phyloP scores from a whole-genome alignment of 1,140 invertebrate genomes.

The Drosophila pseudoobscura region DNA sequence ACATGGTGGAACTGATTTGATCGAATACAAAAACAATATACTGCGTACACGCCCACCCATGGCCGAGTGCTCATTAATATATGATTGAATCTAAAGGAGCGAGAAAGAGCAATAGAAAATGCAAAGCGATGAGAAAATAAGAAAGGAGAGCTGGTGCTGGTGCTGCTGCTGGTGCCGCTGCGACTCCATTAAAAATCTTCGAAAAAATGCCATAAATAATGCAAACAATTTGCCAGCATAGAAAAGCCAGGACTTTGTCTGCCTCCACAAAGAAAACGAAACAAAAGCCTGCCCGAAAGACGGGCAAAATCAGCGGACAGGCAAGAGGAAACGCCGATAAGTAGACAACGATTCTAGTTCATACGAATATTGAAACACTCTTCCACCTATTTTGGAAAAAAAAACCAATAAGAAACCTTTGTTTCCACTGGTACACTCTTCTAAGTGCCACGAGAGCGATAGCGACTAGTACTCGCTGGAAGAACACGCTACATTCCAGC shows the following conservation, averaged over 20 bases:
- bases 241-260: conserved; percentile 51
- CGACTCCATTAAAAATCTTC: conserved; percentile 78
- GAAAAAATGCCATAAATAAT: conserved; percentile 79
- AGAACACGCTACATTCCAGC: no score
- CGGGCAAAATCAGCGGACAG: conserved; percentile 3
- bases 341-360: conserved; percentile 4
- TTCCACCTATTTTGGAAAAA: no score
- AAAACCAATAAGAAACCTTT: no score
- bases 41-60: conserved; percentile 47
- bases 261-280: conserved; percentile 45
- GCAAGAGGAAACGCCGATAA: conserved; percentile 51
- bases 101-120: neutral
- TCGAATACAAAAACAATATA: conserved; percentile 40
- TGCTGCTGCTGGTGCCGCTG: conserved; percentile 10
- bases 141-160: conserved; percentile 14
- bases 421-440: no score
- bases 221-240: conserved; percentile 71
- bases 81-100: conserved; percentile 51
- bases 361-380: no score
- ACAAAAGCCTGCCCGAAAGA: conserved; percentile 44
- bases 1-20: conserved; percentile 41
- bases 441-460: no score
- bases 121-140: conserved; percentile 1
- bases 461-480: no score
- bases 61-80: conserved; percentile 68